A percentile compares a stretch with the other conserved stretches of the same genome.
phyloP scores from a whole-genome alignment of 2,113 vertebrate species.

The Progne subis region DNA sequence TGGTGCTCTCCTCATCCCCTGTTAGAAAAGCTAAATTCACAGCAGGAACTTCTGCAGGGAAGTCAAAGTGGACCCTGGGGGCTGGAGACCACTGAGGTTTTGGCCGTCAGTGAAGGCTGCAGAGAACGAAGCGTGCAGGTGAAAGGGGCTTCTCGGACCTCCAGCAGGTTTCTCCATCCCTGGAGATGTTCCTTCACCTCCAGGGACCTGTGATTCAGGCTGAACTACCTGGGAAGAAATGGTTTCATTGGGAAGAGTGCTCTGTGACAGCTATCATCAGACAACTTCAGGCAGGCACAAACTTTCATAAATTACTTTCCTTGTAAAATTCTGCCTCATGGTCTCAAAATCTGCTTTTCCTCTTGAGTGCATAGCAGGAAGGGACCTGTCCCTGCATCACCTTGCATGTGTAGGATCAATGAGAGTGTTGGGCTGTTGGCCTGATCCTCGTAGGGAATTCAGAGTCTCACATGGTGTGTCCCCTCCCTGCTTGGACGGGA shows the following conservation, averaged over 20 bases:
- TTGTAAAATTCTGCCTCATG: background rate
- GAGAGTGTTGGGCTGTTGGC: background rate
- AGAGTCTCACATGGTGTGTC: too few species aligned
- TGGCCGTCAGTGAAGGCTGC: rapidly evolving
- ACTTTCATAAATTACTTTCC: background rate
- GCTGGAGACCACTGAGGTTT: background rate
- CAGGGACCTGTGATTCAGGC: background rate
- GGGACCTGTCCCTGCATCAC: background rate
- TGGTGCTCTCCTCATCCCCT: rapidly evolving
- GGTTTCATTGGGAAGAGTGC: background rate
- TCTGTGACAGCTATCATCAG: background rate
- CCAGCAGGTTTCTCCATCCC: background rate
- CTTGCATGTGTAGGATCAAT: background rate
- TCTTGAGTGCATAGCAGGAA: rapidly evolving
- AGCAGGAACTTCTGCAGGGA: background rate
- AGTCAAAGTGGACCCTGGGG: background rate
- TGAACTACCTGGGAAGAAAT: background rate
- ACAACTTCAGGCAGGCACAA: background rate
- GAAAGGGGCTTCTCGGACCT: background rate
- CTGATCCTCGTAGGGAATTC: rapidly evolving
- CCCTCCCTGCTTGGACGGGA: background rate
- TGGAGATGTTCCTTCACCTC: background rate
- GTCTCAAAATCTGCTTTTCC: background rate
- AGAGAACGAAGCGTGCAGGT: rapidly evolving
- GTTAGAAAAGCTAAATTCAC: background rate